phyloP scores from a whole-genome alignment of 2,888 invertebrate genomes.

The Ashinkailepas kermadecensis region DNA sequence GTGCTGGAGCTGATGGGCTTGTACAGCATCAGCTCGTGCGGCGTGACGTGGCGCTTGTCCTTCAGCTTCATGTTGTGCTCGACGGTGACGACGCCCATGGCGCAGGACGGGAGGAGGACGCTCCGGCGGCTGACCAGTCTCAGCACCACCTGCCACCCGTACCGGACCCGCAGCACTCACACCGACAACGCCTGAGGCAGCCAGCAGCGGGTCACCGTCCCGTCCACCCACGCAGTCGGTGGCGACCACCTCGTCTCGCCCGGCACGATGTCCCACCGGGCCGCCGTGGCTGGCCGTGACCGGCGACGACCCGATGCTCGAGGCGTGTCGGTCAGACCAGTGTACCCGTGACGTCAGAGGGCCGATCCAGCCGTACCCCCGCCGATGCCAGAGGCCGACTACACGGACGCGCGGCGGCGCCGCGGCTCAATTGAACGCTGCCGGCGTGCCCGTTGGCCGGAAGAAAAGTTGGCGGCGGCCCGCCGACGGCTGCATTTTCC shows the following conservation, averaged over 20 bases:
- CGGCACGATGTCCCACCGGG: too few relatives aligned
- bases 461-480: background rate
- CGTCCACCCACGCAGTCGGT: too few relatives aligned
- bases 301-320: too few relatives aligned
- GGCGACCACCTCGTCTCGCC: too few relatives aligned
- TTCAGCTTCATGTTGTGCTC: slow-evolving; percentile 20
- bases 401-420: background rate
- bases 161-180: background rate
- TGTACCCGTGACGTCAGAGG: too few relatives aligned
- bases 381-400: background rate
- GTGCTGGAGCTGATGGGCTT: slow-evolving; percentile 13
- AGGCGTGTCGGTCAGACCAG: too few relatives aligned
- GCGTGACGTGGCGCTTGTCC: slow-evolving; percentile 12
- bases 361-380: background rate
- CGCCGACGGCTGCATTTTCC: background rate
- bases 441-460: background rate
- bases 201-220: background rate
- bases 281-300: too few relatives aligned
- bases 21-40: slow-evolving; percentile 5
- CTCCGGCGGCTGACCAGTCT: background rate
- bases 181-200: background rate
- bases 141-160: background rate
- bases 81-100: slow-evolving; percentile 13
- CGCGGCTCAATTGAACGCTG: background rate
- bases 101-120: background rate